These are phyloP conservation scores for Zaprionus obscuricornis DNA, from an alignment of 2,888 invertebrate genomes.

Conservation along the genomic window DNA sequence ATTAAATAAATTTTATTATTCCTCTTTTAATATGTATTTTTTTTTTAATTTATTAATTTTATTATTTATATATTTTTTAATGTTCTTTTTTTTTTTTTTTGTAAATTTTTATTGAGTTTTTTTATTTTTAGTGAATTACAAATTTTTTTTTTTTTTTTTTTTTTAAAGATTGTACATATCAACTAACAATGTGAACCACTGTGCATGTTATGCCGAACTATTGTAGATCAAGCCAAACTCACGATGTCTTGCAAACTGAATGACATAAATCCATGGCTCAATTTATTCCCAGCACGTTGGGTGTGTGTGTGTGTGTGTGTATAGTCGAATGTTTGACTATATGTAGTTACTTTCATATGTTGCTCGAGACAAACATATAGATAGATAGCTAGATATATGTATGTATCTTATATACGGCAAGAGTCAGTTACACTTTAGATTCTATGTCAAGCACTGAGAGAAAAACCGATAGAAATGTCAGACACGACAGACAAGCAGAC, in stretches of 20 bases:
- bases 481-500: too few species aligned
- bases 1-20: too few species aligned
- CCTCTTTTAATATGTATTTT: too few species aligned
- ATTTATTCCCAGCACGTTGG: constrained; percentile 70
- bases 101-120: too few species aligned
- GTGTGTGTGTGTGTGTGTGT: constrained; percentile 15
- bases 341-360: constrained; percentile 17
- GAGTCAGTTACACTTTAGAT: constrained; percentile 51
- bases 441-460: constrained; percentile 53
- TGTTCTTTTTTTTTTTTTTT: too few species aligned
- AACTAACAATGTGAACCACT: constrained; percentile 18
- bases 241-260: constrained; percentile 60
- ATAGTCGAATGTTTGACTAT: constrained; percentile 8
- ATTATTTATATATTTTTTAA: too few species aligned
- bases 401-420: too few species aligned
- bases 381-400: constrained; percentile 30
- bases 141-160: too few species aligned
- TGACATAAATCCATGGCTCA: constrained; percentile 78
- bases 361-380: constrained; percentile 16
- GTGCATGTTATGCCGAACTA: constrained; percentile 35
- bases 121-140: too few species aligned
- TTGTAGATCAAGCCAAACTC: constrained; percentile 55
- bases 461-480: too few species aligned
- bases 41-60: too few species aligned
- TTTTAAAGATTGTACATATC: too few species aligned